These are phyloP conservation scores for Diadumene lineata DNA, from an alignment of 92 coral and sea anemone species.

Conservation along the genomic window DNA sequence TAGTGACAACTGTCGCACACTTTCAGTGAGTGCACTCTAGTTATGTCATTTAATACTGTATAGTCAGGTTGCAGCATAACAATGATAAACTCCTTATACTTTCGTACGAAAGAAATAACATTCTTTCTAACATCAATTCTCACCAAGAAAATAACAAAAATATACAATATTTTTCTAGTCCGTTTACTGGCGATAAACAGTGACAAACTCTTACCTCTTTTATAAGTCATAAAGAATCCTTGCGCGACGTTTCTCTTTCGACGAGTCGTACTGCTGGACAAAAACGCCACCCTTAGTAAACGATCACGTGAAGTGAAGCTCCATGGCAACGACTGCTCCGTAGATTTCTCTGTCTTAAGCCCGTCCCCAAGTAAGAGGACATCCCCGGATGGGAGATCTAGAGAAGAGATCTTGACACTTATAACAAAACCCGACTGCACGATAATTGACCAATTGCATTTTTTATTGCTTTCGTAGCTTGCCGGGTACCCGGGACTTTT, in stretches of 20 bases:
- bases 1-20: too few species aligned
- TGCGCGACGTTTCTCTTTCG: conserved; percentile 7
- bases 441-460: conserved; percentile 66
- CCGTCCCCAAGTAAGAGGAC: conserved; percentile 41
- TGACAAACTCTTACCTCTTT: conserved; percentile 61
- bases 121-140: too few species aligned
- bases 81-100: too few species aligned
- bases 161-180: too few species aligned
- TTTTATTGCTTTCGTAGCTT: conserved; percentile 32
- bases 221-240: conserved; percentile 56
- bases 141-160: too few species aligned
- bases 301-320: conserved; percentile 36
- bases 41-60: too few species aligned
- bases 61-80: too few species aligned
- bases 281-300: conserved; percentile 44
- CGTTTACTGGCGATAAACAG: too few species aligned
- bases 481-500: conserved; percentile 59
- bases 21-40: too few species aligned
- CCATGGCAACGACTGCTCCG: conserved; percentile 27
- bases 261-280: conserved; percentile 20
- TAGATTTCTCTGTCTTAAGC: neutral
- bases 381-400: conserved; percentile 39
- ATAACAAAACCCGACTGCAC: conserved; percentile 55
- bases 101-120: too few species aligned
- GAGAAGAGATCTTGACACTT: neutral